Evolutionary conservation across 2,113 vertebrate species (phyloP).

Genomic region (Epinephelus moara): DNA sequence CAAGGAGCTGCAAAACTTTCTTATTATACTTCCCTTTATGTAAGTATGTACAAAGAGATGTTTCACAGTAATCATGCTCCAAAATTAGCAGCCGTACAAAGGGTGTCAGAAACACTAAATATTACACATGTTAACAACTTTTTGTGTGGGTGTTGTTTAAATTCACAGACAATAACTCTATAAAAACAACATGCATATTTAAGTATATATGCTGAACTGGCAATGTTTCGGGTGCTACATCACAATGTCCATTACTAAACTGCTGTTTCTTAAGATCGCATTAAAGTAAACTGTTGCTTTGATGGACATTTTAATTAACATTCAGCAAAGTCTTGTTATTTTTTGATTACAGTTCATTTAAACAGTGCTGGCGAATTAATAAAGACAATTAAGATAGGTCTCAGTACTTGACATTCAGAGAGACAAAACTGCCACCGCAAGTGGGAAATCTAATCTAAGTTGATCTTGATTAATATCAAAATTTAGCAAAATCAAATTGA

Average conservation of each 20-base stretch:
- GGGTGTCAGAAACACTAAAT: background rate
- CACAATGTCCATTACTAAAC: background rate
- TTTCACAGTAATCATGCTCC: background rate
- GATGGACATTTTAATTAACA: slow-evolving; percentile 11
- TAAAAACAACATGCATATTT: background rate
- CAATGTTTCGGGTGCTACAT: background rate
- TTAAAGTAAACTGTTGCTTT: slow-evolving; percentile 1
- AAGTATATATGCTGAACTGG: background rate
- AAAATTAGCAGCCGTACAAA: background rate
- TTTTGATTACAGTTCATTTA: slow-evolving; percentile 14
- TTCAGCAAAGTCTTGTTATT: background rate
- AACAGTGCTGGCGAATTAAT: slow-evolving; percentile 6
- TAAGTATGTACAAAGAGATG: background rate
- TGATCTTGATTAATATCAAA: slow-evolving; percentile 21
- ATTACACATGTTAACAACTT: background rate
- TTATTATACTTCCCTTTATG: slow-evolving; percentile 7
- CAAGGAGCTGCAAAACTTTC: slow-evolving; percentile 10
- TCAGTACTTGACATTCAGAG: slow-evolving; percentile 14
- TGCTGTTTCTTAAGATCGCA: background rate
- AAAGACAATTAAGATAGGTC: background rate
- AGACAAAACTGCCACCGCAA: background rate
- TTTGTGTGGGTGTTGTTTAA: background rate
- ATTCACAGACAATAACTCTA: background rate
- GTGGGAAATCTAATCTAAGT: background rate
- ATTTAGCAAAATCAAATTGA: background rate